A percentile compares a stretch with the other conserved stretches of the same genome.
phyloP scores from a whole-genome alignment of 2,888 invertebrate genomes.

The Dioctria rufipes region DNA sequence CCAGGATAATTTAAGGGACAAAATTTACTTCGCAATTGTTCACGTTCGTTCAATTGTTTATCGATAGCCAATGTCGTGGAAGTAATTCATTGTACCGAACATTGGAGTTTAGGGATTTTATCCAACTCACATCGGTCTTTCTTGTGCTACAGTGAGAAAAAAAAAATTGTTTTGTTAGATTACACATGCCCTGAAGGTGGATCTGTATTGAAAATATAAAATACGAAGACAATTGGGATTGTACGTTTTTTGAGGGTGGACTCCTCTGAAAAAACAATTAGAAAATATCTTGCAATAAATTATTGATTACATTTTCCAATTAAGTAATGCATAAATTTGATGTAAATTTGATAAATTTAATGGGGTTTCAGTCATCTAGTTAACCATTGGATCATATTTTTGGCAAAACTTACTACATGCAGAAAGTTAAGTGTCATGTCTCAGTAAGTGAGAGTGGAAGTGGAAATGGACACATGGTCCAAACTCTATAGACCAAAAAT shows the following conservation, averaged over 20 bases:
- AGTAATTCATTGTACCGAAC: conserved; percentile 47
- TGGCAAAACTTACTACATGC: no score
- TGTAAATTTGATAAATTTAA: no score
- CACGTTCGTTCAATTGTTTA: conserved; percentile 54
- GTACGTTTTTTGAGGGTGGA: background rate
- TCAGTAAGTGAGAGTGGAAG: no score
- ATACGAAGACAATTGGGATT: background rate
- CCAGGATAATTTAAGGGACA: conserved; percentile 44
- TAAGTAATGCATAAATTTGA: no score
- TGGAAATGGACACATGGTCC: no score
- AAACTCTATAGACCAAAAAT: no score
- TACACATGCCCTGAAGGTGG: conserved; percentile 29
- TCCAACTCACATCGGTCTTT: background rate
- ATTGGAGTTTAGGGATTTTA: conserved; percentile 32
- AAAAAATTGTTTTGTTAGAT: conserved; percentile 41
- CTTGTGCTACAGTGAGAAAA: background rate
- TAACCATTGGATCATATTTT: no score
- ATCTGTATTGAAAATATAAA: background rate
- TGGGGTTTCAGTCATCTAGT: no score
- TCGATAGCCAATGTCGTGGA: conserved; percentile 46
- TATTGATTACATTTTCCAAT: no score
- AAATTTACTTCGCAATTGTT: conserved; percentile 49
- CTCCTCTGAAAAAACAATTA: background rate
- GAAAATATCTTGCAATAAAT: background rate
- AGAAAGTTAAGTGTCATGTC: no score